These are phyloP conservation scores for Stratiolaelaps scimitus DNA, from an alignment of 1,140 invertebrate genomes.

Conservation along the genomic window DNA sequence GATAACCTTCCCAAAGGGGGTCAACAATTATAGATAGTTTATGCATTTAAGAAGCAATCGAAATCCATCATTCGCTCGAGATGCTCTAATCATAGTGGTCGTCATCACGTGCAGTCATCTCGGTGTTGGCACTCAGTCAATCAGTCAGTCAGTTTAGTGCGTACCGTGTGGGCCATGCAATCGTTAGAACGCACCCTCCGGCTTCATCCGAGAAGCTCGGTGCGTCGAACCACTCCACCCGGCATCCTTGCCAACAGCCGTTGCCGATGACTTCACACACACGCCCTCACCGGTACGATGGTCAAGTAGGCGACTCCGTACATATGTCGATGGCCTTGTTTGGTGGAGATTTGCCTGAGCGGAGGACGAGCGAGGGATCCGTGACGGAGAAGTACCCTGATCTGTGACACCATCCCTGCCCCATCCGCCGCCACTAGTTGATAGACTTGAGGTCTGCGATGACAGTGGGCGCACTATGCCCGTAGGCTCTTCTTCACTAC, in stretches of 20 bases:
- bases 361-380: constrained; percentile 20
- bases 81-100: too few species aligned
- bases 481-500: constrained; percentile 16
- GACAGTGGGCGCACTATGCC: background rate
- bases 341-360: constrained; percentile 13
- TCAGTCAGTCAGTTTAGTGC: background rate
- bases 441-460: background rate
- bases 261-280: too few species aligned
- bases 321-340: background rate
- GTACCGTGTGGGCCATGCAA: constrained; percentile 28
- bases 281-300: too few species aligned
- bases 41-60: too few species aligned
- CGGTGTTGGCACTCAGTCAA: too few species aligned
- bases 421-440: too few species aligned
- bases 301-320: background rate
- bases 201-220: background rate
- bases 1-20: too few species aligned
- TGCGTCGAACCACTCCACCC: background rate
- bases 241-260: background rate
- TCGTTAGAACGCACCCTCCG: constrained; percentile 27
- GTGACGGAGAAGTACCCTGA: background rate
- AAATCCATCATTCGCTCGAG: too few species aligned
- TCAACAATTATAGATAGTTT: too few species aligned
- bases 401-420: too few species aligned
- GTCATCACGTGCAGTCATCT: too few species aligned